Evolutionary conservation across 2,888 invertebrate species (phyloP), one percentile per base, ranked within the genome.

Genomic region (Chrysolina americana): DNA sequence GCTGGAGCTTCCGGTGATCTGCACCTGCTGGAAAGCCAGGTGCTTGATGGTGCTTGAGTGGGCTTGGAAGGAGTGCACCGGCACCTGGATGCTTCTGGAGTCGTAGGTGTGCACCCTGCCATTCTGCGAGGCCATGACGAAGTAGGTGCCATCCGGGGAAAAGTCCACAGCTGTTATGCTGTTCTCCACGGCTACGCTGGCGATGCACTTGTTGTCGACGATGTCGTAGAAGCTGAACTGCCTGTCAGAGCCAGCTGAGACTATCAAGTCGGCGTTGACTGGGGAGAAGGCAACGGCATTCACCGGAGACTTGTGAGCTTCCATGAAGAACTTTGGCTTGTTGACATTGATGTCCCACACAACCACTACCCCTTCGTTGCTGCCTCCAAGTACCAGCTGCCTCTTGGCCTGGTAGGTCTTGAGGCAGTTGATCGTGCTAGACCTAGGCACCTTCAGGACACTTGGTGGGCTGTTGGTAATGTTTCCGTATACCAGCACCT

Each of bases 231-330:
- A 89, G 85, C 89, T 89, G 84, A 91, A 89, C 65, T 89, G 88
- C 81, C 91, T 89, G 83, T 92, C 92, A 79, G 89, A 89, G 0
- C 92, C 91, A 80, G 90, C 87, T 0, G 91, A 90, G 5, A 91
- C 82, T 84, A 92, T 85, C 0, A 92, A 89, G 84, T 91, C 91
- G 76, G 88, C 87, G 80, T 91, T 91, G 11, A 90, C 87, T 0
- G 90, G 89, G 0, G 91, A 91, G 85, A 89, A 92, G 44, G 89
- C 87, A 73, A 91, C 87, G 78, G 90, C 90, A 78, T 90, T 91
- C n/a, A 92, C 90, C 1, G 91, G 90, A 4, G 91, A 90, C 19
- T 89, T 89, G 80, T 92, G 92, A 6, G 90, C 88, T 41, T 84
- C 82, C 11, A 79, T 78, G 48, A 78, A 79, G 73, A 83, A 85